Base-by-base conservation (phyloP, 2,888 invertebrate genomes). In the Orchesellides sinensis region DNA sequence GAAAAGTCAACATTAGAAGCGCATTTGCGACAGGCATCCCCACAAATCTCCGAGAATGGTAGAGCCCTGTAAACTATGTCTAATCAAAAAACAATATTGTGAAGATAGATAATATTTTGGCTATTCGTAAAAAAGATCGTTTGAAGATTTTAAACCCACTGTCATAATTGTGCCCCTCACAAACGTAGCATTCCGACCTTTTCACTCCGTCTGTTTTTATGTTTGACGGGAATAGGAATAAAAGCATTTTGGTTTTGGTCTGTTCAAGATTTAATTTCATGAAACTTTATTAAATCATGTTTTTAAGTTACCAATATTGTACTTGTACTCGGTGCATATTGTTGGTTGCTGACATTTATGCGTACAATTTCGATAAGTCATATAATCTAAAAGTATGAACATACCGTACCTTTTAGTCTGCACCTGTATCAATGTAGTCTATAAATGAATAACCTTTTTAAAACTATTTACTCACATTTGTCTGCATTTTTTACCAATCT, bases 351-450 rank as follows among this genome's bases (percentile, higher is more conserved):
- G 14, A 25, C 63, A 73, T 61, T 63, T 49, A 14, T 12, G 5
- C 1, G 73, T 45, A 23, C 73, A 73, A 19, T 63, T 73, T 32
- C 35, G 6, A n/a, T 49, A 73, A 19, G 17, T 63, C 73, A 63
- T 73, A 21, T 59, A 73, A n/a, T 73, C 73, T 72, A n/a, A 2
- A 35, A 1, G 8, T 63, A 21, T 14, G 2, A 63, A 8, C 35
- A 8, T 3, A 35, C 10, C 2, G 2, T 10, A 32, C 10, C 10
- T 40, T 40, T 14, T 8, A 2, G 10, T 40, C 10, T 32, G 32
- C 32, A 32, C 6, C 32, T 5, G 10, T 32, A 32, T 63, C 19
- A 10, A 35, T 6, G 12, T 1, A 19, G 29, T 35, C 1, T 63
- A 32, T 29, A n/a, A 10, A 4, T 29, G 10, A 3, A 29, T 29